phyloP scores from a whole-genome alignment of 2,113 vertebrate species.

The Naja naja region DNA sequence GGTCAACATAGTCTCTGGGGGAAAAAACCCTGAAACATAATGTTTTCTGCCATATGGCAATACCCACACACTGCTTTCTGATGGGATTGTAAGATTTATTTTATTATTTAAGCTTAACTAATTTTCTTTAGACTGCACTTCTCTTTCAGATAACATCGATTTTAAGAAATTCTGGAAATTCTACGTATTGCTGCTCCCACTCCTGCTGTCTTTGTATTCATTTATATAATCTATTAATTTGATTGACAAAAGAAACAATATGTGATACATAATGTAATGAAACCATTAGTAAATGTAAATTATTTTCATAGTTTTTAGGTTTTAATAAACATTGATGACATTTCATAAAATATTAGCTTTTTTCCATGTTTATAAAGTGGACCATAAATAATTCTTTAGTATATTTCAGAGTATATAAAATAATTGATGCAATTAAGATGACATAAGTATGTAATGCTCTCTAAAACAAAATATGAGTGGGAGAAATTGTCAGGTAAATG shows the following conservation, averaged over 20 bases:
- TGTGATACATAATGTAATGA: conserved; percentile 28
- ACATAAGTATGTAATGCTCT: neutral
- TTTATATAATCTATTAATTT: neutral
- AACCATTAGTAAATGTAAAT: conserved; percentile 5
- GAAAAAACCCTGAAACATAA: neutral
- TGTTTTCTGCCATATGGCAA: neutral
- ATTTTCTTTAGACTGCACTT: neutral
- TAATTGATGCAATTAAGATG: conserved; percentile 12
- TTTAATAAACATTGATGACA: conserved; percentile 21
- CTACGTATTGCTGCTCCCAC: neutral
- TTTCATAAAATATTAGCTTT: conserved; percentile 17
- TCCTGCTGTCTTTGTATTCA: neutral
- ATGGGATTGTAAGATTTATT: neutral
- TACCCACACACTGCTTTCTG: neutral
- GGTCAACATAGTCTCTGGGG: neutral
- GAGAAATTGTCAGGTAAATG: neutral
- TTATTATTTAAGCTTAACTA: neutral
- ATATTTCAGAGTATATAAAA: conserved; percentile 34
- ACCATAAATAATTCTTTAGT: conserved; percentile 23
- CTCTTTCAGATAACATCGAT: neutral
- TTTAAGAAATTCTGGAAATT: neutral
- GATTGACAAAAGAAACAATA: neutral
- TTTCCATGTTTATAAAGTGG: conserved; percentile 13
- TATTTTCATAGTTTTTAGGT: neutral
- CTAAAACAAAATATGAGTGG: neutral